These are phyloP conservation scores for Kryptolebias ocellatus DNA, from an alignment of 2,797 vertebrate species.

Conservation along the genomic window DNA sequence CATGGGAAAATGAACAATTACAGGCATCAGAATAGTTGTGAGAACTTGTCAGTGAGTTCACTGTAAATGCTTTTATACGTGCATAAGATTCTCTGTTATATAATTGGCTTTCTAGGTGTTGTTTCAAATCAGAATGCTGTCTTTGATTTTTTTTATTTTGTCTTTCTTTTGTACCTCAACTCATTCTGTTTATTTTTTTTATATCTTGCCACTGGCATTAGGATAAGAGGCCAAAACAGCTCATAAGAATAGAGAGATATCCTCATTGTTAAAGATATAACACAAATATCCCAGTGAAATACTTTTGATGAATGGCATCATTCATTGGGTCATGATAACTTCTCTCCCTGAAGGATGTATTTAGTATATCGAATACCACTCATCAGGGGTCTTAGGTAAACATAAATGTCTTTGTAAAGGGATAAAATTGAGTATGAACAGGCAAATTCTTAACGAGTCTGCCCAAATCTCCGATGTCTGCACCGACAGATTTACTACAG, in stretches of 20 bases:
- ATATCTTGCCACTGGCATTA: background rate
- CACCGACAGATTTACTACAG: constrained; percentile 39
- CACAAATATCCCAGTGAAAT: constrained; percentile 52
- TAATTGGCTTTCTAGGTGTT: background rate
- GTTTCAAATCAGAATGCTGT: constrained; percentile 10
- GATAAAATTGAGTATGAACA: constrained; percentile 44
- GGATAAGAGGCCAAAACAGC: constrained; percentile 8
- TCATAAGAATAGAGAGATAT: constrained; percentile 36
- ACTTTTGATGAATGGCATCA: constrained; percentile 52
- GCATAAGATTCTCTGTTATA: constrained; percentile 12
- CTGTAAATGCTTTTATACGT: constrained; percentile 18
- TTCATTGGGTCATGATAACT: constrained; percentile 37
- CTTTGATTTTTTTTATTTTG: background rate
- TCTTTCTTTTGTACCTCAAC: background rate
- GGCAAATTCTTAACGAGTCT: constrained; percentile 52
- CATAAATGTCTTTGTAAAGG: constrained; percentile 62
- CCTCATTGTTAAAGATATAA: constrained; percentile 38
- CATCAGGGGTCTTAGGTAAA: constrained; percentile 61
- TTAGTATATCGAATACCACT: constrained; percentile 34
- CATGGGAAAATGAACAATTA: constrained; percentile 77
- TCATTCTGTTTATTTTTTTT: background rate
- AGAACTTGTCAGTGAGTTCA: constrained; percentile 41
- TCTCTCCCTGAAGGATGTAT: constrained; percentile 50
- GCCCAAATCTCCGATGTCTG: constrained; percentile 30
- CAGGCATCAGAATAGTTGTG: constrained; percentile 58